These are phyloP conservation scores for Pantelozetes paolii DNA, from an alignment of 2,888 invertebrate genomes.

Conservation along the genomic window DNA sequence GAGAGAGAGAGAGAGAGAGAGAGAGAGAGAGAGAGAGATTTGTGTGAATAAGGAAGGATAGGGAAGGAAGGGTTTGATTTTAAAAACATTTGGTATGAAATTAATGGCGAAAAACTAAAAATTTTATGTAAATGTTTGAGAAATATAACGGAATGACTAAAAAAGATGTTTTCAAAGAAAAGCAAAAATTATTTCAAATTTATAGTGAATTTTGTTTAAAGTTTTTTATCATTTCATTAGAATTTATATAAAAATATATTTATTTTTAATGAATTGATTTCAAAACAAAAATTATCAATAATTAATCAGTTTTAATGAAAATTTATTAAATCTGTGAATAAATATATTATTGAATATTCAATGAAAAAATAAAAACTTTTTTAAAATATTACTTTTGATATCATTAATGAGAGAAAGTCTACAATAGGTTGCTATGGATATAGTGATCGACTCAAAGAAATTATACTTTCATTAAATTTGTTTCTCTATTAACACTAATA, in stretches of 20 bases:
- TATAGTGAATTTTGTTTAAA: too few relatives aligned
- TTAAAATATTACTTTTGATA: neutral
- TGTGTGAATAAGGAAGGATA: slow-evolving; percentile 13
- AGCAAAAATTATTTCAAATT: too few relatives aligned
- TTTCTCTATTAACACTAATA: neutral
- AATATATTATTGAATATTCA: neutral
- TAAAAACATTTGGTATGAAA: neutral
- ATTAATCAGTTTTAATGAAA: too few relatives aligned
- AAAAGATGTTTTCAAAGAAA: too few relatives aligned
- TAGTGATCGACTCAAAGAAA: slow-evolving; percentile 14
- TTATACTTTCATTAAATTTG: slow-evolving; percentile 11
- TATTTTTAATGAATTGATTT: neutral
- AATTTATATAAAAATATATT: too few relatives aligned
- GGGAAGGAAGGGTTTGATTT: neutral
- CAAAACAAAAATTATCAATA: too few relatives aligned
- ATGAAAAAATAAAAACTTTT: neutral
- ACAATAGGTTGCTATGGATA: slow-evolving; percentile 17
- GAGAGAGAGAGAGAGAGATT: slow-evolving; percentile 29
- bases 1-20: slow-evolving; percentile 29
- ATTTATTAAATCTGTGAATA: too few relatives aligned
- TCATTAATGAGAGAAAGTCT: neutral
- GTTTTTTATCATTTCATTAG: too few relatives aligned
- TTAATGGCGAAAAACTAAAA: neutral
- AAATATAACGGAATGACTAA: too few relatives aligned
- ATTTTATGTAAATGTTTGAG: neutral